Base-by-base conservation (phyloP, 2,797 vertebrate species). In the Melanitta fusca region DNA sequence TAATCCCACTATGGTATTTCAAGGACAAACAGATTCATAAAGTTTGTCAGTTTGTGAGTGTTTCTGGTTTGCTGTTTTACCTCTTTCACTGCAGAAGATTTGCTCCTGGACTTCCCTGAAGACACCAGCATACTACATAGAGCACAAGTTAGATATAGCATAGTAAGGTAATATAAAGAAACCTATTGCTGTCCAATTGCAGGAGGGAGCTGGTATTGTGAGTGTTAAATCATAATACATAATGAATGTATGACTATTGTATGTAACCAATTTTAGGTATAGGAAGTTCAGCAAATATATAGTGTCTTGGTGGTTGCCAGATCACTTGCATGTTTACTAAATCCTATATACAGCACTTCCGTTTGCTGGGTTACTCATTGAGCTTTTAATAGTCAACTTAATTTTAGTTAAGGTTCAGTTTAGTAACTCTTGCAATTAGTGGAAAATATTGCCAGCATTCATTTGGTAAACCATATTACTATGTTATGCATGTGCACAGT, bases 391-490 rank as follows among this genome's bases (percentile, higher is more conserved):
- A 93, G 95, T 91, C 92, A 93, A 82, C 95, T 97, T 97, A 96
- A 97, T 97, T 97, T 97, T 95, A 92, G 95, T 94, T 74, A 97
- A 96, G 97, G 94, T 97, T 96, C 93, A 96, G 94, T 97, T 97
- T 98, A 94, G 85, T 95, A 95, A 71, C 91, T 94, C 96, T 91
- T 20, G 66, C 94, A 98, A 98, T 97, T 96, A 96, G 79, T 97
- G 90, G 94, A 95, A 97, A 95, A 89, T 93, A 96, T 91, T 93
- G 87, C 92, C 86, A 80, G 60, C 51, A 21, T 93, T 97, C 87
- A 71, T 93, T 93, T 96, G 82, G 84, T 93, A 88, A 94, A 91
- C 60, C 43, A 1, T 85, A 85, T 97, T 97, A 75, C 70, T 78
- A 51, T 2, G 45, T 65, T 65, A 86, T 66, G 79, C 83, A 62